Conservation (phyloP, 2,888 invertebrate species). For the Eretmocerus hayati region DNA sequence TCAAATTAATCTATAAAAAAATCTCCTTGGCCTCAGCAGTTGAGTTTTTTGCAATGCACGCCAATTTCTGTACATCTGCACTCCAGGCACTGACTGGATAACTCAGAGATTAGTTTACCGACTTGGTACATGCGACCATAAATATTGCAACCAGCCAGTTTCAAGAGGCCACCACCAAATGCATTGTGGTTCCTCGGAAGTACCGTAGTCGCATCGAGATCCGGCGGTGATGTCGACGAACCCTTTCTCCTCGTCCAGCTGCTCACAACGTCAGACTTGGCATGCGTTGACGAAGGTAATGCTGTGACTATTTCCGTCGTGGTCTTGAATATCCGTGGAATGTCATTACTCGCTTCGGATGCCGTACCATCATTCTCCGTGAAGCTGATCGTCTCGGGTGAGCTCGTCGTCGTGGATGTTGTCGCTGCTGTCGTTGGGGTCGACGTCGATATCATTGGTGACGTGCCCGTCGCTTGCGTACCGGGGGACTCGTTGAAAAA, state of each 20-base stretch:
- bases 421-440: slow-evolving; percentile 16
- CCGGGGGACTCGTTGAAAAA: slow-evolving; percentile 12
- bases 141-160: slow-evolving; percentile 82
- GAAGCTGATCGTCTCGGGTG: background rate
- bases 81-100: slow-evolving; percentile 74
- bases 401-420: slow-evolving; percentile 4
- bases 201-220: slow-evolving; percentile 26
- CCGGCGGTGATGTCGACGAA: slow-evolving; percentile 24
- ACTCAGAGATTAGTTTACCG: slow-evolving; percentile 72
- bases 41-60: slow-evolving; percentile 69
- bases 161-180: slow-evolving; percentile 61
- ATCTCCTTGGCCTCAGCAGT: too few relatives aligned
- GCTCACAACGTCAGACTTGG: too few relatives aligned
- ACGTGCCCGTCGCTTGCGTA: too few relatives aligned
- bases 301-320: slow-evolving; percentile 13
- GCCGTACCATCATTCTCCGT: background rate
- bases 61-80: slow-evolving; percentile 83
- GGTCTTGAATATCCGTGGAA: too few relatives aligned
- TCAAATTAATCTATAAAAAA: too few relatives aligned
- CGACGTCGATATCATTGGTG: slow-evolving; percentile 11
- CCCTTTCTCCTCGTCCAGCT: slow-evolving; percentile 18
- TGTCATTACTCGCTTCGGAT: too few relatives aligned
- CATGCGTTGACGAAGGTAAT: slow-evolving; percentile 16
- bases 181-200: slow-evolving; percentile 40
- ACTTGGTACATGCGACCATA: slow-evolving; percentile 84